A percentile compares a stretch with the other conserved stretches of the same genome.
Evolutionary conservation across 2,888 invertebrate genomes (phyloP).

Genomic region (Ptychoptera albimana): DNA sequence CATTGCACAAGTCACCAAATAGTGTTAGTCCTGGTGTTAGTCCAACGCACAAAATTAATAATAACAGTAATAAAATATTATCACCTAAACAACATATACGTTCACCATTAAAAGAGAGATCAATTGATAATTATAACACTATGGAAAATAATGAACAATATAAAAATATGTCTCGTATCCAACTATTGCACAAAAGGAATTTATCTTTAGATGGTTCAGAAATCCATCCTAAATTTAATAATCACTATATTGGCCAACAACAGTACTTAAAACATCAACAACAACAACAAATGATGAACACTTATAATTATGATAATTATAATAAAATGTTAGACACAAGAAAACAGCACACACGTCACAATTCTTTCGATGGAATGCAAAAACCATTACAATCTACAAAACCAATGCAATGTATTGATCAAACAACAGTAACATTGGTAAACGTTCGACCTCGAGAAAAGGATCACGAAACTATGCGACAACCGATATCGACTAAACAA

Average conservation of each 20-base stretch:
- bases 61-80: conserved; percentile 11
- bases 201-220: conserved; percentile 12
- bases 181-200: conserved; percentile 14
- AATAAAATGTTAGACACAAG: conserved; percentile 7
- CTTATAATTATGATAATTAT: conserved; percentile 20
- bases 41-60: conserved; percentile 11
- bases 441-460: too few relatives aligned
- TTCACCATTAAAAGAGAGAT: background rate
- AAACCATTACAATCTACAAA: background rate
- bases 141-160: too few relatives aligned
- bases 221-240: conserved; percentile 1
- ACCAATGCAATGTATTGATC: conserved; percentile 5
- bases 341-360: conserved; percentile 25
- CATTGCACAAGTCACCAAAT: conserved; percentile 17
- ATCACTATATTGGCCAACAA: background rate
- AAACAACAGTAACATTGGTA: background rate
- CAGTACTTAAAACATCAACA: background rate
- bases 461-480: too few relatives aligned
- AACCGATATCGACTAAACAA: too few relatives aligned
- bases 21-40: conserved; percentile 5
- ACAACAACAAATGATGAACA: conserved; percentile 24
- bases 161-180: too few relatives aligned
- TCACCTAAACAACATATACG: conserved; percentile 12
- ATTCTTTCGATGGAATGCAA: conserved; percentile 22
- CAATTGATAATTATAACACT: background rate